Evolutionary conservation across 2,888 invertebrate species (phyloP).

Genomic region (Brachyptera putata): DNA sequence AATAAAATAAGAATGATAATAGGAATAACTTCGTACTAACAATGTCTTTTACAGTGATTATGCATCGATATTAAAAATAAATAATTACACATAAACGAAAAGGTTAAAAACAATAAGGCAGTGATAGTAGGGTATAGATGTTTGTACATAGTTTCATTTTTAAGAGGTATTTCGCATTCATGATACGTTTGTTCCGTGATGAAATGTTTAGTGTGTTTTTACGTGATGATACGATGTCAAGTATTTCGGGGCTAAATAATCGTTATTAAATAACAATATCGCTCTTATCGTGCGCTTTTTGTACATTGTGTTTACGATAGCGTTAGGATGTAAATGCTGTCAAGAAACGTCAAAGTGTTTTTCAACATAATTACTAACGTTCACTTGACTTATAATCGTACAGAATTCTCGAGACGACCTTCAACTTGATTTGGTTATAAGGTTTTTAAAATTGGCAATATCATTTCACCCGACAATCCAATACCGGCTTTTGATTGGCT

Average conservation of each 20-base stretch:
- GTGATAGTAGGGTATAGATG: not conserved
- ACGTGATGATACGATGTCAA: not conserved
- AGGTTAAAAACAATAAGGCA: conserved; percentile 2
- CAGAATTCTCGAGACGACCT: no score
- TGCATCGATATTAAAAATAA: conserved; percentile 8
- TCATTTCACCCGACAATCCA: not conserved
- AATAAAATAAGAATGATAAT: no score
- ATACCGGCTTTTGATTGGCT: not conserved
- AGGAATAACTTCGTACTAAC: no score
- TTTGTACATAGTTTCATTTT: not conserved
- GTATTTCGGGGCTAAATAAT: not conserved
- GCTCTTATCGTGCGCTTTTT: no score
- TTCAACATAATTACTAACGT: no score
- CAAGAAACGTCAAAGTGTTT: no score
- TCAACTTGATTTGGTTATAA: no score
- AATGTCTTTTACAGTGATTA: not conserved
- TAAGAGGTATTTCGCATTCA: no score
- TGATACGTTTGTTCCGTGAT: not conserved
- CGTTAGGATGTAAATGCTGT: no score
- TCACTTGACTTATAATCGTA: no score
- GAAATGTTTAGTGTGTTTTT: no score
- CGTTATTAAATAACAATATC: not conserved
- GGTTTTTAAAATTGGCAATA: not conserved
- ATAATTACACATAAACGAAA: not conserved
- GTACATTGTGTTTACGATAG: no score